Evolutionary conservation across 2,888 invertebrate genomes (phyloP), one percentile per base, ranked within the genome.

Genomic region (Sepiola atlantica): DNA sequence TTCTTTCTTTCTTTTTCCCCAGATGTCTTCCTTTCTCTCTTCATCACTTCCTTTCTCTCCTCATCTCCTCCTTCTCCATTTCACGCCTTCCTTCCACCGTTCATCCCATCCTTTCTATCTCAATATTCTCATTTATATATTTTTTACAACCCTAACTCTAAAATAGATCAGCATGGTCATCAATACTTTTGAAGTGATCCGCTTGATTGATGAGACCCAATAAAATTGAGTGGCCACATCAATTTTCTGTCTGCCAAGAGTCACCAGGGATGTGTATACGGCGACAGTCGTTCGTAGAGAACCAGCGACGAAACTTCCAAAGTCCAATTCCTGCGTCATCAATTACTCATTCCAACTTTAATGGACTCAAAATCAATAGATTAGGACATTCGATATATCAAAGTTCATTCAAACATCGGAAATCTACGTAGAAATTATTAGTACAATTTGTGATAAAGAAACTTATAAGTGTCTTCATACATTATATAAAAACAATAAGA

Each of bases 301-400:
- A 24, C 24, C 61, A 77, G n/a, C 77, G 14, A 77, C n/a, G 12
- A 12, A 10, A 1, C 14, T 77, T 77, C 77, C 2, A 77, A 77
- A 77, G n/a, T 4, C 77, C 77, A 12, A 6, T 14, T 18, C 77
- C 8, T 12, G 14, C 0, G 10, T 77, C n/a, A n/a, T 28, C 77
- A 28, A 77, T n/a, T n/a, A 77, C n/a, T 18, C 77, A n/a, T 77
- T n/a, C 28, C 77, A 77, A 77, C 28, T 77, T 77, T 77, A 77
- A n/a, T 77, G n/a, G 77, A n/a, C n/a, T 77, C n/a, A n/a, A n/a
- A 77, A 77, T 77, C 77, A 77, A 77, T 77, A 77, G 32, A 77
- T 77, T 16, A n/a, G 16, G n/a, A 77, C n/a, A 77, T 77, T 77
- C 32, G n/a, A 18, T 16, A 77, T n/a, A 32, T 32, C 77, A 77